Evolutionary conservation across 2,888 invertebrate species (phyloP).

Genomic region (Cephus pulcher): DNA sequence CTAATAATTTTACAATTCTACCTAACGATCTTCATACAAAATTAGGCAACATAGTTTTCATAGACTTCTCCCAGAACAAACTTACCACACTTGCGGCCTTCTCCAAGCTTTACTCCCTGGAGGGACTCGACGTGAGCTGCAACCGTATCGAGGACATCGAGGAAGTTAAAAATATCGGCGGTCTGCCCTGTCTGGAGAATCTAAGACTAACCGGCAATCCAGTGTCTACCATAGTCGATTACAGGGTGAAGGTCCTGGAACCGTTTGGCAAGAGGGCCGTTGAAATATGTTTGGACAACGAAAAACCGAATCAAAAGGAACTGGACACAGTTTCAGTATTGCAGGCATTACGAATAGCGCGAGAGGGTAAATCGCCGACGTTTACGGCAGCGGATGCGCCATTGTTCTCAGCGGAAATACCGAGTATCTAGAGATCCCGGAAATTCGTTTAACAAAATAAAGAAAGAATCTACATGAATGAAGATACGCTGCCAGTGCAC

Average conservation of each 20-base stretch:
- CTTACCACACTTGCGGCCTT: conserved; percentile 80
- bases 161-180: conserved; percentile 83
- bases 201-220: conserved; percentile 91
- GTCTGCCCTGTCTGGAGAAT: conserved; percentile 87
- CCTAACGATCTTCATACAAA: conserved; percentile 85
- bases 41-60: conserved; percentile 87
- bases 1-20: conserved; percentile 80
- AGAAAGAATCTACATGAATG: neutral
- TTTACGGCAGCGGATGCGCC: conserved; percentile 69
- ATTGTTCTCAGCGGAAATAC: conserved; percentile 61
- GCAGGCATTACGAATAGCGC: conserved; percentile 85
- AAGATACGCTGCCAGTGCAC: neutral
- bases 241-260: conserved; percentile 89
- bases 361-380: conserved; percentile 75
- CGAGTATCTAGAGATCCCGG: conserved; percentile 41
- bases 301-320: conserved; percentile 87
- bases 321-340: conserved; percentile 92
- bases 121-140: conserved; percentile 86
- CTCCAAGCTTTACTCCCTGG: conserved; percentile 86
- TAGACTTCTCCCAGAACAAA: conserved; percentile 88
- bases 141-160: conserved; percentile 85
- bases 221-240: conserved; percentile 87
- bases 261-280: conserved; percentile 85
- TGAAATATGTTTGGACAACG: conserved; percentile 89
- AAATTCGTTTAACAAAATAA: neutral